A percentile compares a stretch with the other conserved stretches of the same genome.
Conservation (phyloP, 2,113 vertebrate genomes). For the Miniopterus natalensis region DNA sequence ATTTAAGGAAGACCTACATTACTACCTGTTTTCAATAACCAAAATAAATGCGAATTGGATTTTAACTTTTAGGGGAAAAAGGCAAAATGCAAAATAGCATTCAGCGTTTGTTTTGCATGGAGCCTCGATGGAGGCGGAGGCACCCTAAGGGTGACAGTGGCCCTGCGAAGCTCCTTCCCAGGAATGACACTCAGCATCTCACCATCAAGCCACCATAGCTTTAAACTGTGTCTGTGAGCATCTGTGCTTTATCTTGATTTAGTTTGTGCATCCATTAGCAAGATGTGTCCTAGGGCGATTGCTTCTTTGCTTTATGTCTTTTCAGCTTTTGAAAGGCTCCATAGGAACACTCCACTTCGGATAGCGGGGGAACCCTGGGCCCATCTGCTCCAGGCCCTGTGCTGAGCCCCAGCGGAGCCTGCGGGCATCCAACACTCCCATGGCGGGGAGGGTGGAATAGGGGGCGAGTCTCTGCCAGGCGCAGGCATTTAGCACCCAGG, state of each 20-base stretch:
- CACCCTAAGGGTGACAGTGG: neutral
- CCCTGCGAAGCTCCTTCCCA: neutral
- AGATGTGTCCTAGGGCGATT: neutral
- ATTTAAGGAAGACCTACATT: too few species aligned
- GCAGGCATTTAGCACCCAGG: fast-evolving
- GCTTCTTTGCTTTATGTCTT: neutral
- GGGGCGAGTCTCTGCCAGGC: neutral
- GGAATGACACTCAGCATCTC: neutral
- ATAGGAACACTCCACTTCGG: neutral
- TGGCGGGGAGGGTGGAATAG: fast-evolving
- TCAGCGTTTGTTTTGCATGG: neutral
- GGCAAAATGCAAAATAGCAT: neutral
- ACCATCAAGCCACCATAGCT: too few species aligned
- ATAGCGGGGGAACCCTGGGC: neutral
- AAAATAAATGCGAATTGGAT: neutral
- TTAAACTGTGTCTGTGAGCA: neutral
- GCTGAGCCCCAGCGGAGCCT: neutral
- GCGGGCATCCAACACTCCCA: neutral
- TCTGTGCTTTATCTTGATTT: too few species aligned
- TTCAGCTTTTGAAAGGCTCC: neutral
- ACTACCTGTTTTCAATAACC: neutral
- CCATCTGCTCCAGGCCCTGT: neutral
- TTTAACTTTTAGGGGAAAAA: neutral
- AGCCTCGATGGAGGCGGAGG: neutral
- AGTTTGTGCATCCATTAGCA: neutral